phyloP scores from a whole-genome alignment of 2,113 vertebrate species.

The Orycteropus afer region DNA sequence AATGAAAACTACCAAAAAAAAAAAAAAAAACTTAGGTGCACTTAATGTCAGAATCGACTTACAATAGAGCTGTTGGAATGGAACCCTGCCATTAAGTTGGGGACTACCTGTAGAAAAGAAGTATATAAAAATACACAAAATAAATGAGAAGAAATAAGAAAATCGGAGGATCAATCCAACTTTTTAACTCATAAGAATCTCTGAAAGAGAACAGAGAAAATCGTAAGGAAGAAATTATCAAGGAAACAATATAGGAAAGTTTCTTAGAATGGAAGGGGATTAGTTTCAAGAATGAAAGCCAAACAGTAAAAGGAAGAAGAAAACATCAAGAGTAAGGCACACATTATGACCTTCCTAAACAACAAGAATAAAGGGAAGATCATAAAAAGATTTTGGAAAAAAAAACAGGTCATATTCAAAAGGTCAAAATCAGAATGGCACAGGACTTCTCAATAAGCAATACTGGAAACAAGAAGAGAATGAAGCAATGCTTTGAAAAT shows the following conservation, averaged over 20 bases:
- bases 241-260: neutral
- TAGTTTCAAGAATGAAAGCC: constrained; percentile 7
- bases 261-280: constrained; percentile 8
- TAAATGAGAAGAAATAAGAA: neutral
- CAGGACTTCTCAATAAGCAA: neutral
- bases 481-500: neutral
- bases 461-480: neutral
- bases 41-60: neutral
- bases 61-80: neutral
- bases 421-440: neutral
- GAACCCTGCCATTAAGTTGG: neutral
- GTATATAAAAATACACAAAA: neutral
- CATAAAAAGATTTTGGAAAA: neutral
- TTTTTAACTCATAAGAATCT: neutral
- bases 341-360: neutral
- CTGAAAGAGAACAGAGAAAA: neutral
- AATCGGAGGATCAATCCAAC: neutral
- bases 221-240: neutral
- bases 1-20: neutral
- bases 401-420: neutral
- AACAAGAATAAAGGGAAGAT: neutral
- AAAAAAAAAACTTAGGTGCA: neutral
- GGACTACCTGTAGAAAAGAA: neutral
- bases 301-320: constrained; percentile 16
- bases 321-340: neutral